Evolutionary conservation across 1,140 invertebrate genomes (phyloP), one percentile per base, ranked within the genome.

Genomic region (Lepidostoma basale): DNA sequence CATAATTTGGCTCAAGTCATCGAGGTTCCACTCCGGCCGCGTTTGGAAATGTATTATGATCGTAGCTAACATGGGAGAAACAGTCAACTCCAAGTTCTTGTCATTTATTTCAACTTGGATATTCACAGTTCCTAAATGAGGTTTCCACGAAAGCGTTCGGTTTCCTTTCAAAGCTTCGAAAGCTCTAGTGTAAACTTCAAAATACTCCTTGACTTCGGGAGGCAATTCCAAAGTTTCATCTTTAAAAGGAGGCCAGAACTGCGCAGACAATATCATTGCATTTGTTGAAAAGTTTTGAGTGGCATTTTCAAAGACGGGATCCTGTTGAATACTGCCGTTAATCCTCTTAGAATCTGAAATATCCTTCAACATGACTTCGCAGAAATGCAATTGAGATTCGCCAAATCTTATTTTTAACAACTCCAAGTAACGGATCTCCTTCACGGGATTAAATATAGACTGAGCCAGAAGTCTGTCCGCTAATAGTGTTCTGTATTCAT

Each of bases 351-450:
- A 93, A 76, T 97, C 94, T 8, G 89, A 90, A 12, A 98, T 91
- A 80, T 98, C 97, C 78, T 98, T 98, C 23, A 99, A 79, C 98
- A 99, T 99, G 0, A 99, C 98, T 85, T 99, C 97, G 84, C 98
- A 99, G 72, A 92, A 94, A 82, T 98, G 95, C 28, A 99, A 81
- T 74, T 98, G 93, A 22, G 94, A 89, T 77, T 99, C 97, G 0
- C 97, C 97, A 86, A 99, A 99, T 64, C 93, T 85, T 36, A 97
- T 84, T 84, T 99, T 99, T 3, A 99, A 78, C 49, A 99, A 82
- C 79, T 99, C 97, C 23, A 99, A 83, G 78, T 99, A 98, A 56
- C 94, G 88, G 64, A 97, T 92, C 85, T 99, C 98, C 73, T 93
- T 91, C 76, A 95, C 93, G 0, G 92, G 93, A 77, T 97, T 93